Conservation (phyloP, 1,140 invertebrate species). For the Atta cephalotes region DNA sequence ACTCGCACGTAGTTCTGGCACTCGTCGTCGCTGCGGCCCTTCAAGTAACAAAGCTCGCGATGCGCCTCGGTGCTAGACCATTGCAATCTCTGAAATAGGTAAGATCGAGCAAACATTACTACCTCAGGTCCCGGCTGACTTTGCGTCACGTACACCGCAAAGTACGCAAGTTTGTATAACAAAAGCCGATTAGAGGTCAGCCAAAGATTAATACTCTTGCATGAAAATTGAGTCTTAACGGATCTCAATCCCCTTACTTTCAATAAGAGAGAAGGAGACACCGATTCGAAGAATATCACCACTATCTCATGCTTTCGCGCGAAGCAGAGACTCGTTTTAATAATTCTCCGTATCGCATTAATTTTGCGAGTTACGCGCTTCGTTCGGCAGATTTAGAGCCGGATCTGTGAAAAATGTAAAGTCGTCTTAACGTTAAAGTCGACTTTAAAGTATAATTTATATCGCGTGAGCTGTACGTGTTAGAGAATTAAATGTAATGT, state of each 20-base stretch:
- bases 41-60: slow-evolving; percentile 93
- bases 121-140: slow-evolving; percentile 6
- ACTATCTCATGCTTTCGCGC: neutral
- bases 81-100: slow-evolving; percentile 90
- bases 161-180: slow-evolving; percentile 7
- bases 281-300: neutral
- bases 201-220: slow-evolving; percentile 39
- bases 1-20: slow-evolving; percentile 99
- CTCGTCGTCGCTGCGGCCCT: slow-evolving; percentile 94
- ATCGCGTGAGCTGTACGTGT: slow-evolving; percentile 20
- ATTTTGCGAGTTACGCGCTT: slow-evolving; percentile 37
- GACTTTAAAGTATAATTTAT: slow-evolving; percentile 52
- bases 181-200: slow-evolving; percentile 43
- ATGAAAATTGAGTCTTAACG: slow-evolving; percentile 41
- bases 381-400: slow-evolving; percentile 43
- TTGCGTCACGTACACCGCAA: neutral
- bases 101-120: slow-evolving; percentile 64
- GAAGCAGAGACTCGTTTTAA: slow-evolving; percentile 31
- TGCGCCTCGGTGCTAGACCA: slow-evolving; percentile 94
- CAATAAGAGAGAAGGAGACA: neutral
- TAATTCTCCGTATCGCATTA: slow-evolving; percentile 48
- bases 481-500: slow-evolving; percentile 47
- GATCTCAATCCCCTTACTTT: slow-evolving; percentile 4
- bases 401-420: slow-evolving; percentile 38
- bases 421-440: slow-evolving; percentile 39